Evolutionary conservation across 2,797 vertebrate genomes (phyloP).

Genomic region (Harpagifer antarcticus): DNA sequence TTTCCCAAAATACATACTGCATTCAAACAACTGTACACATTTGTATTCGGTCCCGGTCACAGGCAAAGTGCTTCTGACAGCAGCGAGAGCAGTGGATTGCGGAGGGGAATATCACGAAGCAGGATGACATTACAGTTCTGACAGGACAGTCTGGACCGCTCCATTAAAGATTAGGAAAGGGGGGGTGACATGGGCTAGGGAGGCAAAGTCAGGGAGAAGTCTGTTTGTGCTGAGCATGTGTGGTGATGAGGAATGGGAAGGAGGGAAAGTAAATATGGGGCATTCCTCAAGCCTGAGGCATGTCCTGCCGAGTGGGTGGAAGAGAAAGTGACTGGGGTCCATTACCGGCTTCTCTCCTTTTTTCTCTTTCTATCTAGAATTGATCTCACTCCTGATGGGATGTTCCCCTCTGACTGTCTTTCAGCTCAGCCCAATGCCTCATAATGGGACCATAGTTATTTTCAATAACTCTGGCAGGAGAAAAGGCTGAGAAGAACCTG

Average conservation of each 20-base stretch:
- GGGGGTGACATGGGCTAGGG: background rate
- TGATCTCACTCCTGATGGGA: slow-evolving; percentile 62
- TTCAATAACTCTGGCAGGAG: slow-evolving; percentile 38
- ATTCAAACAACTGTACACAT: slow-evolving; percentile 64
- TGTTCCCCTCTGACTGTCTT: slow-evolving; percentile 47
- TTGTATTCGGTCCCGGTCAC: slow-evolving; percentile 52
- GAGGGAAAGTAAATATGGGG: slow-evolving; percentile 73
- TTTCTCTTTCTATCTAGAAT: slow-evolving; percentile 19
- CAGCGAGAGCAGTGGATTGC: slow-evolving; percentile 29
- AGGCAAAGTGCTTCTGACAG: slow-evolving; percentile 72
- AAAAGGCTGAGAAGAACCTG: slow-evolving; percentile 22
- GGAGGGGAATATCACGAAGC: slow-evolving; percentile 36
- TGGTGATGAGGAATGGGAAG: slow-evolving; percentile 67
- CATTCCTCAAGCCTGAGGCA: slow-evolving; percentile 74
- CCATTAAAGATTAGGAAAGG: slow-evolving; percentile 45
- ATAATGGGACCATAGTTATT: slow-evolving; percentile 55
- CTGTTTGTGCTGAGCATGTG: slow-evolving; percentile 58
- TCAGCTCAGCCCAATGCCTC: slow-evolving; percentile 54
- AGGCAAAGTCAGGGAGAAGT: slow-evolving; percentile 38
- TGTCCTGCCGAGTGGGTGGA: slow-evolving; percentile 75
- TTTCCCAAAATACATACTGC: slow-evolving; percentile 45
- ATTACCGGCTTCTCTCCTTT: slow-evolving; percentile 30
- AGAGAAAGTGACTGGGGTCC: slow-evolving; percentile 62
- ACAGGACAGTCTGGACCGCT: slow-evolving; percentile 55
- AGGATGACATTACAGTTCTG: slow-evolving; percentile 60